Evolutionary conservation across 1,140 invertebrate genomes (phyloP).

Genomic region (Aphis craccivora): DNA sequence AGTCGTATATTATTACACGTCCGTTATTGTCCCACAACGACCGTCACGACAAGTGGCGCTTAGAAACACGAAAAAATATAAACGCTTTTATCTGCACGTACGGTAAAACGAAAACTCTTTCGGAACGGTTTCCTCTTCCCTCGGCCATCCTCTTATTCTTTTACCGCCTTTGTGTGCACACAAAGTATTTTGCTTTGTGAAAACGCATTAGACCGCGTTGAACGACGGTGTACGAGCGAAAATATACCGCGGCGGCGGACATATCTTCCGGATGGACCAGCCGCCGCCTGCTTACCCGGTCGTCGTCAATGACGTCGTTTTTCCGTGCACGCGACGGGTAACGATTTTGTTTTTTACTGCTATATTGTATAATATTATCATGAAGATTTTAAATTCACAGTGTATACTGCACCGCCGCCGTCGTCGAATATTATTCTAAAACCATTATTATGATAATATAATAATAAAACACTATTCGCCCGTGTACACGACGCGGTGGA

Average conservation of each 20-base stretch:
- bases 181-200: neutral
- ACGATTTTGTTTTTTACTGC: neutral
- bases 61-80: neutral
- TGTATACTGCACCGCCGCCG: too few relatives aligned
- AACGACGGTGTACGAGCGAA: neutral
- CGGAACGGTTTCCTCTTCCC: too few relatives aligned
- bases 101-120: neutral
- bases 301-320: constrained; percentile 33
- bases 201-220: neutral
- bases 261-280: neutral
- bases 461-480: neutral
- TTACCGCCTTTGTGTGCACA: neutral
- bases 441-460: neutral
- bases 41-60: neutral
- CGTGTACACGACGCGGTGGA: neutral
- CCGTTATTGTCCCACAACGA: neutral
- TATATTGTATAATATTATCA: neutral
- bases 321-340: neutral
- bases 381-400: neutral
- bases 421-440: neutral
- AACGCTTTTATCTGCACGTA: neutral
- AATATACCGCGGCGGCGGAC: neutral
- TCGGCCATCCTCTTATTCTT: too few relatives aligned
- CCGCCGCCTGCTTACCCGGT: neutral
- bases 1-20: neutral